Evolutionary conservation across 2,797 vertebrate genomes (phyloP), one percentile per base, ranked within the genome.

Genomic region (Anguilla pacifica): DNA sequence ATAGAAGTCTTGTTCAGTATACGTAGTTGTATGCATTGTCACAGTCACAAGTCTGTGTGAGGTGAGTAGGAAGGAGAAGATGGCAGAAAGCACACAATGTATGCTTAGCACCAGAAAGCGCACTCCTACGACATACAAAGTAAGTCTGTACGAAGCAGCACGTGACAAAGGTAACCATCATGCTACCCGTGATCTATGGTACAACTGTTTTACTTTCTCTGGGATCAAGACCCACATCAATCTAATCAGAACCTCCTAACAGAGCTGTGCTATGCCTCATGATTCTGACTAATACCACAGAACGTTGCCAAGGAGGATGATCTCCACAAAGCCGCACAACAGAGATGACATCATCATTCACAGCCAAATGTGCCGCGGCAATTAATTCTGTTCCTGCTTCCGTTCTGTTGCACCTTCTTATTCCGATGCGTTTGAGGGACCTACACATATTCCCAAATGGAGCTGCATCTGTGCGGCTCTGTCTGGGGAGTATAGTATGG

Each of bases 391-490:
- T 35, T 22, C 31, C 10, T 4, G 43, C 59, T 85, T 61, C 64
- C 46, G 39, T 19, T 87, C 51, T 72, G 10, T 43, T 83, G 87
- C 13, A 3, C 51, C 84, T 10, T 70, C 86, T 72, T 70, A 82
- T 67, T 79, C 4, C 61, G 31, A 17, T 59, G 83, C 25, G n/a
- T 82, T 67, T 7, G 17, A 86, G 59, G 28, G 83, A 67, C 83
- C 83, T 85, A 82, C 74, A 72, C 9, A 13, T 55, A 86, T 43
- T 67, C 59, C 6, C 55, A 3, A 46, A 77, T 43, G 85, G 39
- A 84, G 83, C 84, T 81, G 82, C 85, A 88, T 82, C 89, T 87
- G 88, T 87, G 53, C 61, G 13, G 28, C 59, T 39, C 55, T 46
- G 49, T 88, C 83, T 22, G 49, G 83, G 83, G 86, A 83, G 88